These are phyloP conservation scores for Epirrita christyi DNA, from an alignment of 2,888 invertebrate species.

Conservation along the genomic window DNA sequence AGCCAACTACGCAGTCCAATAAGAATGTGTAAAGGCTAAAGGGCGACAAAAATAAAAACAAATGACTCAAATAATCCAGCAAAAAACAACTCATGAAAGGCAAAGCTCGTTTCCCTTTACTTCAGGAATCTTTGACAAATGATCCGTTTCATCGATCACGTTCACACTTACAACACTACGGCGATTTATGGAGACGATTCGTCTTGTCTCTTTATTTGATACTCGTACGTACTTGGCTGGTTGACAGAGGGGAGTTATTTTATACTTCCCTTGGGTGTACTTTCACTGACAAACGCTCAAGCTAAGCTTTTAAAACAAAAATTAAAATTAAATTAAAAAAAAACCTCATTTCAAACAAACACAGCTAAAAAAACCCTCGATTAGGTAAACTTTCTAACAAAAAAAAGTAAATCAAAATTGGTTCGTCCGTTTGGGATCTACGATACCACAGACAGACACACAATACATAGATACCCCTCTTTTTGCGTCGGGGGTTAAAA, in stretches of 20 bases:
- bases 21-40: constrained; percentile 3
- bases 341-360: no score
- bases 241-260: constrained; percentile 10
- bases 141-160: constrained; percentile 44
- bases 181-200: constrained; percentile 28
- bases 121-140: constrained; percentile 45
- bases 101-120: constrained; percentile 31
- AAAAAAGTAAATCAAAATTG: no score
- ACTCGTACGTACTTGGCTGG: constrained; percentile 5
- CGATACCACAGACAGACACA: no score
- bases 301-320: not conserved
- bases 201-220: constrained; percentile 24
- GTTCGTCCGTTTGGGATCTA: no score
- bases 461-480: no score
- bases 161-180: constrained; percentile 31
- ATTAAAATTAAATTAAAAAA: no score
- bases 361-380: no score
- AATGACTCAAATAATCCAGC: constrained; percentile 32
- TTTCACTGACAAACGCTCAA: not conserved
- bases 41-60: constrained; percentile 11
- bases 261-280: not conserved
- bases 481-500: no score
- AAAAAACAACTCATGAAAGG: constrained; percentile 40
- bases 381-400: no score
- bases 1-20: not conserved